phyloP scores from a whole-genome alignment of 2,113 vertebrate genomes.

The Pelvicachromis taeniatus region DNA sequence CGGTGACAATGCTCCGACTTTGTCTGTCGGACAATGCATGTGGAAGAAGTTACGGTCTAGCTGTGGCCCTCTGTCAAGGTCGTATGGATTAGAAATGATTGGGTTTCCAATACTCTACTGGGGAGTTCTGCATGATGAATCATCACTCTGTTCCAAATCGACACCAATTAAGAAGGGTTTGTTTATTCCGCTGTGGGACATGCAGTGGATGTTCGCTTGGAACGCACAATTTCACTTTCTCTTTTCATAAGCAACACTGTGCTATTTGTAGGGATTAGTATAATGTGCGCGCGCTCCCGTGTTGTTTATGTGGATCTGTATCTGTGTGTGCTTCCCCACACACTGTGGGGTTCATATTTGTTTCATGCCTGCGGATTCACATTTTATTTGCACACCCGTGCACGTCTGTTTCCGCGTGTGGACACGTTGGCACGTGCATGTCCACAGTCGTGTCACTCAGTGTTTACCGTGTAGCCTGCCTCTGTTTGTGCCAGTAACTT shows the following conservation, averaged over 20 bases:
- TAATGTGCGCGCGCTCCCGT: not conserved
- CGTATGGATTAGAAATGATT: conserved; percentile 75
- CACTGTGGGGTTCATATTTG: conserved; percentile 15
- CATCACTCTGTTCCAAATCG: conserved; percentile 68
- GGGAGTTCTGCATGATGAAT: conserved; percentile 72
- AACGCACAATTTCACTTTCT: conserved; percentile 39
- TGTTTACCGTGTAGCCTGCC: conserved; percentile 40
- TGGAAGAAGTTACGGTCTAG: conserved; percentile 33
- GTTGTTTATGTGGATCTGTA: not conserved
- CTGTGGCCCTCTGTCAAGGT: conserved; percentile 66
- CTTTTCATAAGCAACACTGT: conserved; percentile 46
- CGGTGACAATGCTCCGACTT: conserved; percentile 44
- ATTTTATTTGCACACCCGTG: conserved; percentile 9
- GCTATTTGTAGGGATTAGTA: conserved; percentile 61
- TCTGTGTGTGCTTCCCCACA: not conserved
- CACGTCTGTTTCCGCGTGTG: not conserved
- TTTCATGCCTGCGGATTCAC: conserved; percentile 14
- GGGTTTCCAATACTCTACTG: conserved; percentile 68
- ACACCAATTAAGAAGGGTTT: conserved; percentile 72
- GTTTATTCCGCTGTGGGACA: conserved; percentile 65
- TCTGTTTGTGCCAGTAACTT: conserved; percentile 58
- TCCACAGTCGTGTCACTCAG: conserved; percentile 36
- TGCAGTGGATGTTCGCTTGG: conserved; percentile 42
- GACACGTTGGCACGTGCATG: conserved; percentile 11
- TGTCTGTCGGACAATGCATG: conserved; percentile 37